Evolutionary conservation across 1,140 invertebrate genomes (phyloP), one percentile per base, ranked within the genome.

Genomic region (Rhyzopertha dominica): DNA sequence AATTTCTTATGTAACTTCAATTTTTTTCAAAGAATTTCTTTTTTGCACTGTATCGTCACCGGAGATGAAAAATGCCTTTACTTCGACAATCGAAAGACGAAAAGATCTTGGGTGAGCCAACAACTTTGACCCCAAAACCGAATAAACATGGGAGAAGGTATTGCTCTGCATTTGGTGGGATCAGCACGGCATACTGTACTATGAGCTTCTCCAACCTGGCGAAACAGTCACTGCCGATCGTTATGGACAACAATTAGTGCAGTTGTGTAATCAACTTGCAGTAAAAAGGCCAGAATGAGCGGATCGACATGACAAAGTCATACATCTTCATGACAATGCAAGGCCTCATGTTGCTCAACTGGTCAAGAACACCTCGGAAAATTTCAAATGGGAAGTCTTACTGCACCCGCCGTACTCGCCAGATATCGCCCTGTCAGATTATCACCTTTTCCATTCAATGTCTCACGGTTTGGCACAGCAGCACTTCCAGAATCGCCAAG

Each of bases 361-460:
- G 10, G 50, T 53, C 4, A 53, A 55, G 31, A 36, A 38, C n/a
- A 25, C 34, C 10, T 13, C 30, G 23, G 31, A 50, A 45, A 37
- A 39, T 29, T 40, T 58, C 26, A 50, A 44, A 24, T 59, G 49
- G 50, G 42, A 56, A 48, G 32, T 53, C 20, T 35, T 58, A 35
- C 14, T 32, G 4, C 42, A 34, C 19, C 17, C 29, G 42, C 30
- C 42, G 16, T 40, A 40, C 18, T 40, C 38, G 17, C 38, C 38
- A 28, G 38, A 40, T 18, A 16, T 40, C 23, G 38, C 23, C 24
- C 38, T 26, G 25, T 40, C 25, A 5, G 25, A 29, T 16, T 29
- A 19, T 17, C 14, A 28, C 29, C 29, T 40, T 4, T 29, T 40
- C 16, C 29, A 23, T 28, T 40, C 18, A 4, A 23, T 40, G 23